Evolutionary conservation across 2,888 invertebrate genomes (phyloP), one percentile per base, ranked within the genome.

Genomic region (Luffia ferchaultella): DNA sequence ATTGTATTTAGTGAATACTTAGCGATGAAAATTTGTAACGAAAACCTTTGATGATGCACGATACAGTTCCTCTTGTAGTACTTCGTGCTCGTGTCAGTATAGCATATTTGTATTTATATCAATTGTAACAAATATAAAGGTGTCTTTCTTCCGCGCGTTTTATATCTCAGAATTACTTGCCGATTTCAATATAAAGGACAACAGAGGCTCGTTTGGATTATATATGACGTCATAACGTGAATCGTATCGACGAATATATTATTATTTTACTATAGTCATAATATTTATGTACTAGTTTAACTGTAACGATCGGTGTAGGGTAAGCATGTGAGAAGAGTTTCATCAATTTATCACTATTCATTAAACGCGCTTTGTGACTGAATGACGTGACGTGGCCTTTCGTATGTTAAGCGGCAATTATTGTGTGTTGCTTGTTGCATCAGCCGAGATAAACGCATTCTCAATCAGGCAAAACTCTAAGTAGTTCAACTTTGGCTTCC

Each of bases 381-480:
- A 77, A 82, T 78, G 80, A 79, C 82, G 83, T 82, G 79, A 72
- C 76, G 83, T 82, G 83, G 83, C 83, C 83, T 83, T 73, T 80
- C 79, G 76, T 76, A 80, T 78, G 76, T 77, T 66, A 69, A 47
- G 70, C 68, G 71, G 70, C 67, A 67, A 70, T 71, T 72, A 71
- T 56, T 73, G 76, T 71, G 77, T 70, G 74, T 48, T 71, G 74
- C 78, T 79, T 79, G 73, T 74, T 73, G 79, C 79, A 71, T 74
- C 75, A 63, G 69, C 68, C 70, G 65, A 62, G 69, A 61, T 69
- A 67, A 60, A 64, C 40, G 15, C 15, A 40, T 40, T 40, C 9
- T 40, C 15, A 40, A 40, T 9, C 40, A 7, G 15, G 7, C 40
- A 40, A 9, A 7, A 40, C 15, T n/a, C n/a, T n/a, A n/a, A n/a